Evolutionary conservation across 2,113 vertebrate genomes (phyloP), one percentile per base, ranked within the genome.

Genomic region (Cavia porcellus): DNA sequence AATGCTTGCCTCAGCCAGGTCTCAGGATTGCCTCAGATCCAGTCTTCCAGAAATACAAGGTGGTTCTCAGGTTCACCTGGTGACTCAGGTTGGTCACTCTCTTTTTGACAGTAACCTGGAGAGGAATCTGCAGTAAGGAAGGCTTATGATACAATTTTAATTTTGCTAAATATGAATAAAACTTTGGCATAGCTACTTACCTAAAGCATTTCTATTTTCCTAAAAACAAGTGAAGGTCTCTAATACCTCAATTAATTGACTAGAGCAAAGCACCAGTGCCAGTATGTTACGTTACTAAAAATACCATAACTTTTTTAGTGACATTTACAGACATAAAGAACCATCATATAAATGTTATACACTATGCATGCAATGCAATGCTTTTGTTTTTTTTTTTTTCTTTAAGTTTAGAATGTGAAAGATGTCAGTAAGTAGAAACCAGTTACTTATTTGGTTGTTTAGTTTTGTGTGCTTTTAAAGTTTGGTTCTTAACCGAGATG

Each of bases 261-360:
- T 7, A 92, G 57, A 92, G 24, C 24, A 55, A 50, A 92, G 90
- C 4, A 75, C 24, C 68, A 42, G 7, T 90, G 47, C 82, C 30
- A 35, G 87, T 92, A 80, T 64, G 47, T 91, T 94, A 52, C 57
- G 28, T 87, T 90, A 50, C 72, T 24, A 59, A 75, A 74, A 95
- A 89, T 61, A 12, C 59, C 28, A 80, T 38, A 77, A 90, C 79
- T 92, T 90, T 92, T 92, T 92, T 86, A 82, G 24, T 95, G 42
- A 64, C 50, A 61, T 75, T 75, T 68, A 50, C 19, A 93, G 38
- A 89, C 4, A 81, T 15, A 50, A 4, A 45, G 28, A 89, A 50
- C 14, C 20, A 38, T 81, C 52, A 80, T 32, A 68, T 50, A 92
- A 52, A 86, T 77, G 66, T 32, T 86, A 96, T 95, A n/a, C 59